Percentiles rank a stretch among this genome's conserved stretches.
These are phyloP conservation scores for Epizoanthus ramosus DNA, from an alignment of 92 coral and sea anemone species.

Conservation along the genomic window DNA sequence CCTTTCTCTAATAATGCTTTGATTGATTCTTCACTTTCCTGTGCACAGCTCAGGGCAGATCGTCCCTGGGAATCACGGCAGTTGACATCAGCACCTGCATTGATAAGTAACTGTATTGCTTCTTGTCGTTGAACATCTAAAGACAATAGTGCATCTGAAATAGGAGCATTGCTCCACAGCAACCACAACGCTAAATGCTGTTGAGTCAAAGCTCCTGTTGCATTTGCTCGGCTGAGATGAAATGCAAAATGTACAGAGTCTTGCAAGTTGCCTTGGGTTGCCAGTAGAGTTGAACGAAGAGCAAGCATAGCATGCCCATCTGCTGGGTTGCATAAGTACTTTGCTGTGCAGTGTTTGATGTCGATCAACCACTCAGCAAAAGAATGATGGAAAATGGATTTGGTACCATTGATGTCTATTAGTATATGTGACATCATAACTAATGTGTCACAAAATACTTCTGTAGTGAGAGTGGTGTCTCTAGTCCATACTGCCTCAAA, in stretches of 20 bases:
- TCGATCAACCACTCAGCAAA: constrained; percentile 98
- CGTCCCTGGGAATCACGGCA: constrained; percentile 51
- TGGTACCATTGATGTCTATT: constrained; percentile 60
- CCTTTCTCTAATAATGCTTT: constrained; percentile 72
- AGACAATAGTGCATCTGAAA: constrained; percentile 68
- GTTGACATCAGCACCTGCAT: constrained; percentile 79
- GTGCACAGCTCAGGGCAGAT: constrained; percentile 58
- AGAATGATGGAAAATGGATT: constrained; percentile 89
- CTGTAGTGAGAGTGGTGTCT: constrained; percentile 62
- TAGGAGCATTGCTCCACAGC: constrained; percentile 88
- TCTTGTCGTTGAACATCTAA: constrained; percentile 76
- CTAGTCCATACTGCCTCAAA: constrained; percentile 86
- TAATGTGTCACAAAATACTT: constrained; percentile 64
- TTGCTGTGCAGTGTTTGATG: constrained; percentile 92
- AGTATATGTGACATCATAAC: constrained; percentile 72
- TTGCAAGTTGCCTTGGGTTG: constrained; percentile 70
- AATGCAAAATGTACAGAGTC: constrained; percentile 86
- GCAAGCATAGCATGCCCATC: constrained; percentile 99
- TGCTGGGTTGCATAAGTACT: constrained; percentile 83
- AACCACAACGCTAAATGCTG: constrained; percentile 92
- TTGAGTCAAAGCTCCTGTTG: constrained; percentile 71
- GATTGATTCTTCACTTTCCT: constrained; percentile 75
- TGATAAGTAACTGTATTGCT: constrained; percentile 69
- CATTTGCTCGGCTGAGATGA: constrained; percentile 90
- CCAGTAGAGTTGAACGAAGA: constrained; percentile 80